These are phyloP conservation scores for Megalops cyprinoides DNA, from an alignment of 2,797 vertebrate genomes.

Conservation along the genomic window DNA sequence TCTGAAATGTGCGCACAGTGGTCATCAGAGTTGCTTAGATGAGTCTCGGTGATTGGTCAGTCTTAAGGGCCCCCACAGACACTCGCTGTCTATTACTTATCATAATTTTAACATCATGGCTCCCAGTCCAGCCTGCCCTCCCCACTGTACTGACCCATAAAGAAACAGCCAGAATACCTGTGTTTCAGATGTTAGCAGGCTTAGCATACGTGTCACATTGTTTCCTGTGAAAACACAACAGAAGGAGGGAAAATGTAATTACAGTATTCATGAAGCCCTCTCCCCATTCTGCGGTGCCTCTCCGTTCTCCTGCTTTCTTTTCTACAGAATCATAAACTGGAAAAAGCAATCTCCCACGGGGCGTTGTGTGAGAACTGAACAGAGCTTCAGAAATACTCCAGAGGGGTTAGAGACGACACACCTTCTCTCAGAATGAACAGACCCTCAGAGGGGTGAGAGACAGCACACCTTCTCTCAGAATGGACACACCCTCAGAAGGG, in stretches of 20 bases:
- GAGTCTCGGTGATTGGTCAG: not conserved
- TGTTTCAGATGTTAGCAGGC: constrained; percentile 38
- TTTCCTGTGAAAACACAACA: constrained; percentile 1
- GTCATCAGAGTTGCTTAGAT: too few species aligned
- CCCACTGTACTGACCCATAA: constrained; percentile 54
- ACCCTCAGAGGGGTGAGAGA: too few species aligned
- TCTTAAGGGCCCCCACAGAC: not conserved
- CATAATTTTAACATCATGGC: too few species aligned
- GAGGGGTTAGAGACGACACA: not conserved
- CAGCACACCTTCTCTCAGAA: too few species aligned
- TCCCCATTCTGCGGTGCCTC: not conserved
- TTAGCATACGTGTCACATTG: not conserved
- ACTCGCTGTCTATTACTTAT: too few species aligned
- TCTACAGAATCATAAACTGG: not conserved
- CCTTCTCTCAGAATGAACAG: too few species aligned
- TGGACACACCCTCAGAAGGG: too few species aligned
- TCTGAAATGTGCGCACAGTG: too few species aligned
- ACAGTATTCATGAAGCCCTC: not conserved
- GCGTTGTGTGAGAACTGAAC: not conserved
- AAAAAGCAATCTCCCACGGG: too few species aligned
- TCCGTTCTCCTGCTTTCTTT: not conserved
- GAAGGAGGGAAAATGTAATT: constrained; percentile 8
- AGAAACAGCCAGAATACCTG: constrained; percentile 43
- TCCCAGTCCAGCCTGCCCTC: too few species aligned
- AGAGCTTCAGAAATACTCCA: not conserved